Base-by-base conservation (phyloP, 2,113 vertebrate genomes). In the Petrocephalus zakoni region DNA sequence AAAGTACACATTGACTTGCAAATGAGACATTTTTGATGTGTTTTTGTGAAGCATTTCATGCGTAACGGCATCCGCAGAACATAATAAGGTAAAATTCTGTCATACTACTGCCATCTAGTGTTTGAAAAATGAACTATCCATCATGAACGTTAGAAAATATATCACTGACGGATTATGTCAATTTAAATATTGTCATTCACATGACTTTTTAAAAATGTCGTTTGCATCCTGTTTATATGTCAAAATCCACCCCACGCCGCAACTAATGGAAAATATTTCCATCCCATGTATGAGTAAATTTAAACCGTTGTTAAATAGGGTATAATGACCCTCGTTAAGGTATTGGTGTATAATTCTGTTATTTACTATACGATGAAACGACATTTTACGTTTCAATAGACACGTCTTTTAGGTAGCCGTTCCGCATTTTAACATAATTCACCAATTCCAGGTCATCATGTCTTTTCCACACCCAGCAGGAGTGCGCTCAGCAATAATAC, bases 91-190 rank as follows among this genome's bases (percentile, higher is more conserved):
- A 5, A 29, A 11, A 64, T 85, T 64, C 5, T 53, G 95, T 93
- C 72, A 37, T 25, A 11, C 49, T 92, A 93, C 93, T 93, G 93
- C 94, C 95, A 94, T 90, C 95, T 95, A 94, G 93, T 94, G 94
- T 90, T 89, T 2, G 17, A 17, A 87, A 88, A 51, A 58, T 53
- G 8, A 83, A 58, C 61, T 5, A 19, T 68, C 7, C 42, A 53
- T 55, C 42, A n/a, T 85, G 72, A 29, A 19, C 2, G 5, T 78
- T 19, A 42, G 25, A 42, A 75, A 42, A 75, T 19, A 34, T 15
- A 55, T 37, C 15, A 37, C 15, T 75, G 72, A 75, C 5, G 13
- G 29, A 75, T 78, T 78, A 78, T 42, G 29, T 4, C n/a, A 37
- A 78, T 10, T 19, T 19, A 15, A 53, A 53, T 29, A 78, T 29